Conservation (phyloP, 2,888 invertebrate species). For the Catocala fraxini region DNA sequence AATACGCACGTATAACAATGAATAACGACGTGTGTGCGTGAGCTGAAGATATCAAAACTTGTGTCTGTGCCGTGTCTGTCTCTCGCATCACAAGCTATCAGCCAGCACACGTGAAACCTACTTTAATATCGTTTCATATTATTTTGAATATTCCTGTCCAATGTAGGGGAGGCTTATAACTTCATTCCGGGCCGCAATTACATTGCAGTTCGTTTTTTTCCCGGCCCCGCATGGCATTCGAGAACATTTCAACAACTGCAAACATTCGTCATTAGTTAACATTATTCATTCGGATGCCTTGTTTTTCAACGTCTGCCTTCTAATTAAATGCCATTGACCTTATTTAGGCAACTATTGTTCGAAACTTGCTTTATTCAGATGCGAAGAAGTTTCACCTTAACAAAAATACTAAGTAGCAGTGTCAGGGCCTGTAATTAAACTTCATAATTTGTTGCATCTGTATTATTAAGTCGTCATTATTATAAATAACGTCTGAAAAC, state of each 20-base stretch:
- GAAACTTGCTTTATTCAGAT: constrained; percentile 35
- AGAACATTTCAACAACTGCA: constrained; percentile 70
- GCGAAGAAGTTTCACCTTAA: constrained; percentile 24
- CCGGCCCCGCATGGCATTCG: constrained; percentile 57
- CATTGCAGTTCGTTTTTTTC: constrained; percentile 67
- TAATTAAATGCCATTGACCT: constrained; percentile 62
- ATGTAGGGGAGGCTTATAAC: constrained; percentile 65
- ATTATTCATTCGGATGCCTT: constrained; percentile 72
- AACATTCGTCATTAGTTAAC: constrained; percentile 78
- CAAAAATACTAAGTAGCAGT: constrained; percentile 14
- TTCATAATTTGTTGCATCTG: constrained; percentile 15
- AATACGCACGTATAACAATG: too few species aligned
- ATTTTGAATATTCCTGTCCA: constrained; percentile 11
- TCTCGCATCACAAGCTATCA: too few species aligned
- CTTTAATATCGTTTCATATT: too few species aligned
- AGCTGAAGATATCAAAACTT: too few species aligned
- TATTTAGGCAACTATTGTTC: constrained; percentile 44
- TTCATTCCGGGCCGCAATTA: constrained; percentile 74
- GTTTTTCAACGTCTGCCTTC: constrained; percentile 77
- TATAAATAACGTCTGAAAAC: constrained; percentile 11
- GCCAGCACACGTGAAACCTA: too few species aligned
- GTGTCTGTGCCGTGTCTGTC: too few species aligned
- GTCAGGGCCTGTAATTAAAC: constrained; percentile 9
- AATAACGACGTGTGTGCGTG: too few species aligned
- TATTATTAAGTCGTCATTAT: constrained; percentile 11